Percentiles rank a stretch among this genome's conserved stretches.
Evolutionary conservation across 2,113 vertebrate genomes (phyloP).

Genomic region (Prinia subflava): DNA sequence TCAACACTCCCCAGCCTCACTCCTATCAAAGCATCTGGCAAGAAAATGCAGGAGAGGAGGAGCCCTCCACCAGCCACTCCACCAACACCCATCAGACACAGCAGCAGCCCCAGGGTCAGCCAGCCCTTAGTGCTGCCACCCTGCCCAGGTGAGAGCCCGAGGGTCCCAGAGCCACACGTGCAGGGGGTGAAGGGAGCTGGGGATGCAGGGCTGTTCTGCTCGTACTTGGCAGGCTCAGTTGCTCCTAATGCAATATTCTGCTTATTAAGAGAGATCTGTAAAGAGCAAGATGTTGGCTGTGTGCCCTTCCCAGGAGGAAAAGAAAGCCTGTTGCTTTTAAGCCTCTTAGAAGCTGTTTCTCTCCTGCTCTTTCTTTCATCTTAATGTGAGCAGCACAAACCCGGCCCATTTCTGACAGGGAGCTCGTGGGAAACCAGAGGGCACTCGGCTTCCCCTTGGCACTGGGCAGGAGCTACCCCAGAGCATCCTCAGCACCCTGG

Average conservation of each 20-base stretch:
- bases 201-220: not conserved
- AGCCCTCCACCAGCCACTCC: not conserved
- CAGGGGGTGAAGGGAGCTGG: not conserved
- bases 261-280: not conserved
- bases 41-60: not conserved
- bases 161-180: fast-evolving
- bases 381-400: not conserved
- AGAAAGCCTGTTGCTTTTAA: constrained; percentile 41
- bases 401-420: not conserved
- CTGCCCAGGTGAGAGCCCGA: fast-evolving
- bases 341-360: constrained; percentile 24
- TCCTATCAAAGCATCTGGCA: not conserved
- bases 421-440: not conserved
- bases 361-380: not conserved
- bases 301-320: not conserved
- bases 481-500: not conserved
- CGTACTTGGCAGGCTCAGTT: not conserved
- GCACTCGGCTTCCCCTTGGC: fast-evolving
- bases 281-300: not conserved
- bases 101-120: not conserved
- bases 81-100: not conserved
- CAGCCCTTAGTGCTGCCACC: not conserved
- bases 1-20: not conserved
- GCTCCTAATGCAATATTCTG: not conserved
- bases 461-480: not conserved